These are phyloP conservation scores for Lateolabrax maculatus DNA, from an alignment of 2,797 vertebrate species.

Conservation along the genomic window DNA sequence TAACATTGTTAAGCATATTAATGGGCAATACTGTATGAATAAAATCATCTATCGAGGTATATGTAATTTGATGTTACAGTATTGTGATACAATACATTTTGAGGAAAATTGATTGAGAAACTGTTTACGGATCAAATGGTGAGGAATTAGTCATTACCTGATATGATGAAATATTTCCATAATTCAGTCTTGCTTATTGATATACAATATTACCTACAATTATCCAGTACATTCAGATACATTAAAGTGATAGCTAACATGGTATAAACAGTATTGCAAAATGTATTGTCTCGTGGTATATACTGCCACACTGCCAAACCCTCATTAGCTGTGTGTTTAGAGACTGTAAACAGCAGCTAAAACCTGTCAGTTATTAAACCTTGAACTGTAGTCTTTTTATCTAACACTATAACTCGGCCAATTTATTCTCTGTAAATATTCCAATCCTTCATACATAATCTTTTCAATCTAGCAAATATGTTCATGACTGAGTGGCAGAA, in stretches of 20 bases:
- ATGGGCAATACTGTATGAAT: background rate
- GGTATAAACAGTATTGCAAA: background rate
- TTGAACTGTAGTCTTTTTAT: slow-evolving; percentile 12
- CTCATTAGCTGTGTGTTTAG: background rate
- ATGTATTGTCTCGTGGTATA: background rate
- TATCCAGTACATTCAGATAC: background rate
- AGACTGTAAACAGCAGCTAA: background rate
- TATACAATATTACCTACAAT: background rate
- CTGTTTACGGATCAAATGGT: background rate
- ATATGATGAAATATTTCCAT: background rate
- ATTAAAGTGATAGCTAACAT: background rate
- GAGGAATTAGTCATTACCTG: no score
- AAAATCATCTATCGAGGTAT: background rate
- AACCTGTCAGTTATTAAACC: background rate
- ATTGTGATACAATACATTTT: background rate
- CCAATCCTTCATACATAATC: slow-evolving; percentile 13
- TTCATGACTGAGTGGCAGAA: slow-evolving; percentile 30
- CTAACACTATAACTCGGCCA: background rate
- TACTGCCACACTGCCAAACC: background rate
- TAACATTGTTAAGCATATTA: background rate
- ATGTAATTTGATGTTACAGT: background rate
- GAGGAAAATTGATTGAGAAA: background rate
- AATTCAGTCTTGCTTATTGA: background rate
- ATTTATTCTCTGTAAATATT: slow-evolving; percentile 1
- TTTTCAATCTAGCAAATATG: slow-evolving; percentile 13